A percentile compares a stretch with the other conserved stretches of the same genome.
Conservation (phyloP, 2,113 vertebrate genomes). For the Grus americana region DNA sequence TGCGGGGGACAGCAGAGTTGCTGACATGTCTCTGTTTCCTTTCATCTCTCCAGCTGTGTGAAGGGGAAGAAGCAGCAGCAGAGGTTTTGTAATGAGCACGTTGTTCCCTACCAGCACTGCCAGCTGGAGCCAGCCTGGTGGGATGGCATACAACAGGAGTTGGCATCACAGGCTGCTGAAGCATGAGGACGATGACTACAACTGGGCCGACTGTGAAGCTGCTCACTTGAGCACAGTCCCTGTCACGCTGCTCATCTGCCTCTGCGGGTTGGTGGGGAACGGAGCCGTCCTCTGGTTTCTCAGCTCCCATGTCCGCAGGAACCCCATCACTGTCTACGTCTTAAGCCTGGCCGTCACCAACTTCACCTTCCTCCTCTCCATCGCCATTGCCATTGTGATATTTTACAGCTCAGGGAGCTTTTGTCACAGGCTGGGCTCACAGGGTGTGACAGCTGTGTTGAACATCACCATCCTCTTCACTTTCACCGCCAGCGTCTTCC, state of each 20-base stretch:
- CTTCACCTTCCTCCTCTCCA: not conserved
- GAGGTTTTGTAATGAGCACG: not conserved
- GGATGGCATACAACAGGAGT: not conserved
- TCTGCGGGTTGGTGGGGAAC: not conserved
- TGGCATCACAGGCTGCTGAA: not conserved
- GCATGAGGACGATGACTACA: not conserved
- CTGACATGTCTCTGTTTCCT: not conserved
- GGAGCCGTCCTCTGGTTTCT: conserved; percentile 1
- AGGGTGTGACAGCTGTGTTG: accelerated
- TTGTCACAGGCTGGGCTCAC: not conserved
- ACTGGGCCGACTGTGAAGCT: not conserved
- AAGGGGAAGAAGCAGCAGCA: not conserved
- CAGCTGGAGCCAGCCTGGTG: not conserved
- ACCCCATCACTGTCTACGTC: not conserved
- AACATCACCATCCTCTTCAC: not conserved
- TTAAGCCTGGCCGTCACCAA: not conserved
- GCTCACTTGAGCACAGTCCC: not conserved
- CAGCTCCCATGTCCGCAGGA: accelerated
- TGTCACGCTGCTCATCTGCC: not conserved
- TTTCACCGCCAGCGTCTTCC: not conserved
- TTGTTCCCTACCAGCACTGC: not conserved
- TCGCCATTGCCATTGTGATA: not conserved
- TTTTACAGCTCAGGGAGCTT: not conserved
- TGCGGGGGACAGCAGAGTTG: not conserved
- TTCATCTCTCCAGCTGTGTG: not conserved